Evolutionary conservation across 2,888 invertebrate species (phyloP), one percentile per base, ranked within the genome.

Genomic region (Plebejus melissa): DNA sequence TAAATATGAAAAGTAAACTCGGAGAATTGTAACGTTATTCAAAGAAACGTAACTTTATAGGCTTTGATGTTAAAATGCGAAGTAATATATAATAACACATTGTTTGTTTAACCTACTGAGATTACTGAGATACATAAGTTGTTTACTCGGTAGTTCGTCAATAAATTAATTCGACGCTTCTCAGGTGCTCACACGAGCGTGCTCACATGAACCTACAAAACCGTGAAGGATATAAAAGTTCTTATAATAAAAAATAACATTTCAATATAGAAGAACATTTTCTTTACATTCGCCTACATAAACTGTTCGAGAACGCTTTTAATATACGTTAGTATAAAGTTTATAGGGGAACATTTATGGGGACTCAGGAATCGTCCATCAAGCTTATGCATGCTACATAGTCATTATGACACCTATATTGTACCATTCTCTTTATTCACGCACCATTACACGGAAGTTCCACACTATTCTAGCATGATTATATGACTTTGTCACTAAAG

Each of bases 321-420:
- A 22, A 65, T 65, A 32, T 65, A 13, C 65, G 32, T 65, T 13
- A 65, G 65, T 65, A 36, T 65, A 65, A 65, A 11, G 65, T 65
- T 65, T 65, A 65, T 65, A 36, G 65, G 65, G 65, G 65, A 32
- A 65, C 65, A 16, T 65, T 65, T 65, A 65, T 36, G 65, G 5
- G 32, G 32, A 65, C 65, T 36, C 32, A 5, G 28, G 65, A 65
- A 32, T 36, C 32, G 65, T 65, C 65, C 65, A 13, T 32, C 65
- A 65, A 11, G 13, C 13, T 65, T 65, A 60, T 60, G 60, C 65
- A 65, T 65, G 65, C 65, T 32, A 65, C 65, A 65, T 4, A 16
- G 65, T 65, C 65, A 65, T 65, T 65, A 65, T 32, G 65, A 65
- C 65, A 65, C 65, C 65, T 32, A 65, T 65, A 32, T 65, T 36